Conservation (phyloP, 2,888 invertebrate genomes). For the Colletes collaris region DNA sequence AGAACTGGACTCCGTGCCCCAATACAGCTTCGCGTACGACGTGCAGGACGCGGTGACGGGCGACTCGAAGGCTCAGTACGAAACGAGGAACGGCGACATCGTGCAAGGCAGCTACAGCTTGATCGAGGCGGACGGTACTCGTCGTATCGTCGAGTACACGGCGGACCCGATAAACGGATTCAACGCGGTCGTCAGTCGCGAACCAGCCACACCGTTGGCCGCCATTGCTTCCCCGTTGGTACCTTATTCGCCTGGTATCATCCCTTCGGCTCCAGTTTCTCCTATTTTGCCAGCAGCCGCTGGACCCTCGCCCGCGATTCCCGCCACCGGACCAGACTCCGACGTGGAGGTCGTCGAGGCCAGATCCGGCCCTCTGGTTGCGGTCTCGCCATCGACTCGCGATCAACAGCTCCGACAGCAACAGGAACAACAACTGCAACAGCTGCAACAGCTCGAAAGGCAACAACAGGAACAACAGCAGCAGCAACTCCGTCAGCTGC, state of each 20-base stretch:
- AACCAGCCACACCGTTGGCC: slow-evolving; percentile 71
- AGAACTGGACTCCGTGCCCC: slow-evolving; percentile 74
- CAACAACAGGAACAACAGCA: slow-evolving; percentile 81
- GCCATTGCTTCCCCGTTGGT: slow-evolving; percentile 79
- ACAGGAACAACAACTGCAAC: slow-evolving; percentile 56
- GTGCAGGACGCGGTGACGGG: slow-evolving; percentile 78
- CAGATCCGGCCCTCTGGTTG: slow-evolving; percentile 70
- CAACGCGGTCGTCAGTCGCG: slow-evolving; percentile 81
- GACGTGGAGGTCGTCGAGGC: slow-evolving; percentile 80
- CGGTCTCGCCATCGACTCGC: slow-evolving; percentile 33
- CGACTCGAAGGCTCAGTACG: slow-evolving; percentile 79
- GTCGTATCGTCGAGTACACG: slow-evolving; percentile 78
- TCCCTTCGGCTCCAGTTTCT: slow-evolving; percentile 71
- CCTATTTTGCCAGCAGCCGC: slow-evolving; percentile 51
- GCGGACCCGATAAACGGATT: slow-evolving; percentile 78
- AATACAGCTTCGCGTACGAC: slow-evolving; percentile 79
- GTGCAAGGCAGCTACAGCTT: slow-evolving; percentile 79
- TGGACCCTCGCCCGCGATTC: slow-evolving; percentile 67
- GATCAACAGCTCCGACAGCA: slow-evolving; percentile 60
- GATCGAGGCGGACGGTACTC: slow-evolving; percentile 78
- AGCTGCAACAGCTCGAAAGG: slow-evolving; percentile 46
- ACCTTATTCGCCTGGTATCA: slow-evolving; percentile 76
- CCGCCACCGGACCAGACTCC: slow-evolving; percentile 78
- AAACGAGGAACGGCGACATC: slow-evolving; percentile 76
- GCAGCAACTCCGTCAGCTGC: slow-evolving; percentile 44